Percentiles rank a stretch among this genome's conserved stretches.
Conservation (phyloP, 2,888 invertebrate species). For the Harmothoe impar region DNA sequence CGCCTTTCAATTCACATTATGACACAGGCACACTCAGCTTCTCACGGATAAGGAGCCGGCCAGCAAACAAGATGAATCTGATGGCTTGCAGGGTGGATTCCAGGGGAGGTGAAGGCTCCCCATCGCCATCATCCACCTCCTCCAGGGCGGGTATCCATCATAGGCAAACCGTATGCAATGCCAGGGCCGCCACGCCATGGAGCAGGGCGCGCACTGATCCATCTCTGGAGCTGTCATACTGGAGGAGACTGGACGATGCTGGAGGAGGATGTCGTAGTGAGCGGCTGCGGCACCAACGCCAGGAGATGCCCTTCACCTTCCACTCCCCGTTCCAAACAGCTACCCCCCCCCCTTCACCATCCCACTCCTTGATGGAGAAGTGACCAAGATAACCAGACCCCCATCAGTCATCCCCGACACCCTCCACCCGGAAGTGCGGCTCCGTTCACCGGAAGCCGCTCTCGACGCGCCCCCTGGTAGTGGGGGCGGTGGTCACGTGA, state of each 20-base stretch:
- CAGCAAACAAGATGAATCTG: conserved; percentile 16
- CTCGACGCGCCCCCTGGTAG: neutral
- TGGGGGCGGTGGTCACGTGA: neutral
- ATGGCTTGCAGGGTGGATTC: neutral
- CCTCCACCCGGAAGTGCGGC: neutral
- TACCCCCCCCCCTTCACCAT: neutral
- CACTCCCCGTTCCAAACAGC: neutral
- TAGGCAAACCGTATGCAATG: conserved; percentile 1
- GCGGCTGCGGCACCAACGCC: neutral
- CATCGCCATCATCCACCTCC: neutral
- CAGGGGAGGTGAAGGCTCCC: neutral
- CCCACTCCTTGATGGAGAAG: neutral
- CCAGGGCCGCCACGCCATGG: conserved; percentile 6
- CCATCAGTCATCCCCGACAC: conserved; percentile 5
- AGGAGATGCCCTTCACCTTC: conserved; percentile 1
- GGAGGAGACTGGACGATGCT: neutral
- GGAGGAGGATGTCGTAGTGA: neutral
- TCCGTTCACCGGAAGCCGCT: conserved; percentile 1
- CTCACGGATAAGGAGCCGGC: neutral
- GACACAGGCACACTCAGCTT: neutral
- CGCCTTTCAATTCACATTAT: neutral
- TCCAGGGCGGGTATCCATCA: conserved; percentile 37
- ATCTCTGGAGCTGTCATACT: conserved; percentile 40
- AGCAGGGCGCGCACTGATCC: neutral
- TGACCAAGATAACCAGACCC: conserved; percentile 32